phyloP scores from a whole-genome alignment of 2,888 invertebrate species.

The Athalia cordata region DNA sequence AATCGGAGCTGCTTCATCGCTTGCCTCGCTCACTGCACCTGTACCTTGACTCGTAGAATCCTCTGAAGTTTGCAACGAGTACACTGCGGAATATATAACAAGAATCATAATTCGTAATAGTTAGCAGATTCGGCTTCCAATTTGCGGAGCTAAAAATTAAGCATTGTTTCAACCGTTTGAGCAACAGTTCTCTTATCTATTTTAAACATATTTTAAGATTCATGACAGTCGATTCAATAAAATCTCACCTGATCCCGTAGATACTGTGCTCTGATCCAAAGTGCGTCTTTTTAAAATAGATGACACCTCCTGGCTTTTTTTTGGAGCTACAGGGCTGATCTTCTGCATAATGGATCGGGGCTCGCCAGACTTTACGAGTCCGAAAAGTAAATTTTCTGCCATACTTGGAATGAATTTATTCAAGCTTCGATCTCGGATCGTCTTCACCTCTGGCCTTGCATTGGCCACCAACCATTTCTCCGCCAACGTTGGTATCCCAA shows the following conservation, averaged over 20 bases:
- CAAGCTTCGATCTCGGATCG: conserved; percentile 66
- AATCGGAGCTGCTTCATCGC: conserved; percentile 79
- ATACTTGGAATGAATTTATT: conserved; percentile 66
- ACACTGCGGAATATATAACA: conserved; percentile 54
- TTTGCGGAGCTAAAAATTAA: too few relatives aligned
- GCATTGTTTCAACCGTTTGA: too few relatives aligned
- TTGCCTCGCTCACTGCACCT: conserved; percentile 77
- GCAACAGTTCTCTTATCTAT: too few relatives aligned
- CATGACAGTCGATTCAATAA: too few relatives aligned
- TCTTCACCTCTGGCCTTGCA: conserved; percentile 78
- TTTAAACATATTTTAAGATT: too few relatives aligned
- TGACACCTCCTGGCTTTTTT: conserved; percentile 74
- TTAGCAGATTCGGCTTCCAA: too few relatives aligned
- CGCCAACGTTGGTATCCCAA: conserved; percentile 84
- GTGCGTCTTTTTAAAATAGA: conserved; percentile 78
- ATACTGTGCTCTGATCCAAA: conserved; percentile 74
- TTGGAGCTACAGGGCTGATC: conserved; percentile 55
- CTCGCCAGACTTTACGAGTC: conserved; percentile 67
- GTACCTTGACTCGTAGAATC: conserved; percentile 83
- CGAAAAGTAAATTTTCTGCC: conserved; percentile 69
- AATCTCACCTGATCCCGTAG: conserved; percentile 63
- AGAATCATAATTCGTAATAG: too few relatives aligned
- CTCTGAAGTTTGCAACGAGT: conserved; percentile 76
- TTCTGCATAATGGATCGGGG: conserved; percentile 70
- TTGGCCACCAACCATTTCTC: conserved; percentile 82